These are phyloP conservation scores for Sander vitreus DNA, from an alignment of 2,113 vertebrate genomes.

Conservation along the genomic window DNA sequence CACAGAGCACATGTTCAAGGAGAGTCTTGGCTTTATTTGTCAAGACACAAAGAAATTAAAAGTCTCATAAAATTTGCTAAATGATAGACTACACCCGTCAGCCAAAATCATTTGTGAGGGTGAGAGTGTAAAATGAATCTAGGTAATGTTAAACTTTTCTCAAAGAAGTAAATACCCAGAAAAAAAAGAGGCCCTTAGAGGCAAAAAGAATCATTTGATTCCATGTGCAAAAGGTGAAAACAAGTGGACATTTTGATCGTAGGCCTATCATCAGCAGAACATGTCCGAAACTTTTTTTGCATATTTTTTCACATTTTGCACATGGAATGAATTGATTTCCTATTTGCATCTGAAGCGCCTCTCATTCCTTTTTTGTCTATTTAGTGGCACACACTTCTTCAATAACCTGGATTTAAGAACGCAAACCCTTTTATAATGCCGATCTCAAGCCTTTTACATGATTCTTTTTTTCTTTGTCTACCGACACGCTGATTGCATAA, in stretches of 20 bases:
- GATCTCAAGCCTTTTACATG: background rate
- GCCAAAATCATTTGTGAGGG: background rate
- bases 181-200: background rate
- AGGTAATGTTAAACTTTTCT: background rate
- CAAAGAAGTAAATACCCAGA: background rate
- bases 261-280: background rate
- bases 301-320: background rate
- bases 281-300: background rate
- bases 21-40: conserved; percentile 61
- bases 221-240: background rate
- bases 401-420: background rate
- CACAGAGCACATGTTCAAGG: conserved; percentile 76
- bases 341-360: background rate
- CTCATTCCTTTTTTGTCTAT: background rate
- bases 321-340: too few relatives aligned
- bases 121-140: background rate
- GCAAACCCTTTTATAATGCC: background rate
- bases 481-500: background rate
- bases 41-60: conserved; percentile 36
- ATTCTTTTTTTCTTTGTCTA: background rate
- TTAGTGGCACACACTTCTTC: background rate
- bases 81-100: conserved; percentile 21
- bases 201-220: background rate
- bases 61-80: conserved; percentile 64
- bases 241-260: background rate